Percentiles rank a stretch among this genome's conserved stretches.
Conservation (phyloP, 2,113 vertebrate species). For the Labeo catla region DNA sequence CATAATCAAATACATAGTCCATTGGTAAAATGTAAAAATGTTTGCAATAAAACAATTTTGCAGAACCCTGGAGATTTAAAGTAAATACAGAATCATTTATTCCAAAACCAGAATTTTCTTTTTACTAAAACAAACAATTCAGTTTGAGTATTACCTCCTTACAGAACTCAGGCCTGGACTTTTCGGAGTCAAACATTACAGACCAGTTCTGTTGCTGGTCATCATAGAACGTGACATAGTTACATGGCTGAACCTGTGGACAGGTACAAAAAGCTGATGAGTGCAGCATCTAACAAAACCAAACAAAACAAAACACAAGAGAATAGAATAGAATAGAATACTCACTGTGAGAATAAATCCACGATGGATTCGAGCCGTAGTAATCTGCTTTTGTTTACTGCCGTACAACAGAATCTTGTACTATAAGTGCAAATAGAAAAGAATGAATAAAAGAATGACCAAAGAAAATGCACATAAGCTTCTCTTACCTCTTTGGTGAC, state of each 20-base stretch:
- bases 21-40: not conserved
- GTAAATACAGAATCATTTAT: not conserved
- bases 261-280: not conserved
- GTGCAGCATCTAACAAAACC: not conserved
- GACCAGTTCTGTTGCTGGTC: constrained; percentile 88
- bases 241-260: constrained; percentile 80
- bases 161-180: constrained; percentile 78
- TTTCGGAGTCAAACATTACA: constrained; percentile 85
- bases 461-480: not conserved
- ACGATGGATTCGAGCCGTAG: constrained; percentile 77
- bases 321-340: not conserved
- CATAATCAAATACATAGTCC: too few species aligned
- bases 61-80: not conserved
- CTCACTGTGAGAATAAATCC: constrained; percentile 83
- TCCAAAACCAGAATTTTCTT: not conserved
- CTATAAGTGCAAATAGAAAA: constrained; percentile 63
- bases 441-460: not conserved
- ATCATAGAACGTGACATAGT: constrained; percentile 85
- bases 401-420: constrained; percentile 86
- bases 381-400: constrained; percentile 82
- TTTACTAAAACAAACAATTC: not conserved
- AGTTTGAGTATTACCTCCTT: constrained; percentile 76
- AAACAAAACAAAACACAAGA: not conserved
- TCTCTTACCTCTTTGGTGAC: constrained; percentile 77
- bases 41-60: not conserved